phyloP scores from a whole-genome alignment of 2,113 vertebrate species.

The Panurus biarmicus region DNA sequence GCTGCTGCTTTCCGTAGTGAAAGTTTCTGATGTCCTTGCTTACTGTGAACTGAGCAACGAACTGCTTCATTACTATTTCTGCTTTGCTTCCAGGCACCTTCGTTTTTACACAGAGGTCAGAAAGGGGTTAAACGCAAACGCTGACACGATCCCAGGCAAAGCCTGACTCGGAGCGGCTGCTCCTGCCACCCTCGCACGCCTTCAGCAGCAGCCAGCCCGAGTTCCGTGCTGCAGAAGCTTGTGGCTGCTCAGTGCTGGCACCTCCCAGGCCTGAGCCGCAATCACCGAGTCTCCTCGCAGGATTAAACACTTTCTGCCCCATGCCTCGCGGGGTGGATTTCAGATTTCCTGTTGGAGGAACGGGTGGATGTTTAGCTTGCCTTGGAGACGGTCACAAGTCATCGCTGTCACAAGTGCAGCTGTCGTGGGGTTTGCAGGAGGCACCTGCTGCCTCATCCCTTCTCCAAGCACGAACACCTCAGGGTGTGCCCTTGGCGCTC shows the following conservation, averaged over 20 bases:
- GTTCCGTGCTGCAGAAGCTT: not conserved
- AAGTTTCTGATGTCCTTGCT: slow-evolving; percentile 54
- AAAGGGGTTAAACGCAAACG: not conserved
- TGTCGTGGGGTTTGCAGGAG: not conserved
- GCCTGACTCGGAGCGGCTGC: not conserved
- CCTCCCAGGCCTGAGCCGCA: not conserved
- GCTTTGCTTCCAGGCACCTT: slow-evolving; percentile 32
- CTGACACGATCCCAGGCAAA: not conserved
- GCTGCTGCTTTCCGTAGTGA: slow-evolving; percentile 16
- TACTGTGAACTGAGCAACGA: slow-evolving; percentile 33
- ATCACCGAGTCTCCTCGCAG: not conserved
- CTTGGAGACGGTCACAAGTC: not conserved
- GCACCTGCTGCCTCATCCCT: not conserved
- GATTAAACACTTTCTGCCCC: not conserved
- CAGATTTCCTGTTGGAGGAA: not conserved
- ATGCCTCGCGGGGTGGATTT: not conserved
- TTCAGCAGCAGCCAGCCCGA: not conserved
- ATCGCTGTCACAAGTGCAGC: not conserved
- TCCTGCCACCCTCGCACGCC: not conserved
- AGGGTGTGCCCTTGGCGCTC: not conserved
- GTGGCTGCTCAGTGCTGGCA: not conserved
- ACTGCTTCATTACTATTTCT: slow-evolving; percentile 25
- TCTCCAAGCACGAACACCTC: not conserved
- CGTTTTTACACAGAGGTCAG: slow-evolving; percentile 7
- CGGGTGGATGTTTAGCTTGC: not conserved